Evolutionary conservation across 2,797 vertebrate genomes (phyloP).

Genomic region (Gadopsis bispinosus): DNA sequence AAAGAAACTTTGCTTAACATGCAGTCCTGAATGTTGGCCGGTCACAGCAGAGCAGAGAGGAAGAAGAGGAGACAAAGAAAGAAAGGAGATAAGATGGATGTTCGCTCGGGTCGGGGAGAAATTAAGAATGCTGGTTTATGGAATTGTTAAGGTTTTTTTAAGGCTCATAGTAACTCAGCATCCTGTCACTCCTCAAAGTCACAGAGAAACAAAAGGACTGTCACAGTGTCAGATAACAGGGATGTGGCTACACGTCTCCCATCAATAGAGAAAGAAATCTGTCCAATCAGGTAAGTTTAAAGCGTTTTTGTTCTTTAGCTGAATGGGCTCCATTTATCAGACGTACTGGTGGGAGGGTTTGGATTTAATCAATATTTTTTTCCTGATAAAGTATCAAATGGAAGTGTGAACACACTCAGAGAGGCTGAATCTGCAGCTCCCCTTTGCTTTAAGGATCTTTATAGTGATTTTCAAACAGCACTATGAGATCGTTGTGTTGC

Average conservation of each 20-base stretch:
- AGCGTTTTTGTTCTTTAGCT: not conserved
- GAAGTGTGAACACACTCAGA: no score
- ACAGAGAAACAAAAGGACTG: not conserved
- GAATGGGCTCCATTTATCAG: no score
- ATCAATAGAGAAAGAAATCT: not conserved
- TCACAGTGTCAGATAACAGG: not conserved
- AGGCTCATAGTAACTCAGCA: not conserved
- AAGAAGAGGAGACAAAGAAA: conserved; percentile 36
- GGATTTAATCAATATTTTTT: no score
- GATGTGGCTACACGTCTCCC: not conserved
- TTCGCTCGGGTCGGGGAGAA: not conserved
- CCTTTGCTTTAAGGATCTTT: no score
- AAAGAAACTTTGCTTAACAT: conserved; percentile 78
- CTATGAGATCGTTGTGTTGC: no score
- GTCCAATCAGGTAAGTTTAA: not conserved
- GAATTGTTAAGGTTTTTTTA: conserved; percentile 1
- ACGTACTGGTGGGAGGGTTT: no score
- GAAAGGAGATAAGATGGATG: conserved; percentile 48
- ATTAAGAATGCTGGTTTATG: not conserved
- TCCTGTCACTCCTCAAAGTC: not conserved
- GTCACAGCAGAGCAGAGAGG: conserved; percentile 42
- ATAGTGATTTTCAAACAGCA: no score
- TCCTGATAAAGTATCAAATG: no score
- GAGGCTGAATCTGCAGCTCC: no score
- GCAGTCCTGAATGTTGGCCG: conserved; percentile 67